A percentile compares a stretch with the other conserved stretches of the same genome.
Evolutionary conservation across 2,113 vertebrate genomes (phyloP).

Genomic region (Colaptes auratus): DNA sequence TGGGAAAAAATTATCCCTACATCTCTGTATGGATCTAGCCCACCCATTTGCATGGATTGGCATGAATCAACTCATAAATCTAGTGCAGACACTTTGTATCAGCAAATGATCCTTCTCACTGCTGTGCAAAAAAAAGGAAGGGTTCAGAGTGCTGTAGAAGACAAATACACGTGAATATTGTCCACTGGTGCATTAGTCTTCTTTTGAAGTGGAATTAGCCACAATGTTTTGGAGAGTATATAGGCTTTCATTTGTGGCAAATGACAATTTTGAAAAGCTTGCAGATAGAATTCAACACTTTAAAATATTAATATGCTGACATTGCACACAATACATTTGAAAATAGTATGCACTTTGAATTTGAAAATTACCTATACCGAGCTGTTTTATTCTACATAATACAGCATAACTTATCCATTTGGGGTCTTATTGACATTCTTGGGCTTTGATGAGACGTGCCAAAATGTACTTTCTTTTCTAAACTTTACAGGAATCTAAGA

Average conservation of each 20-base stretch:
- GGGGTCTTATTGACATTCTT: background rate
- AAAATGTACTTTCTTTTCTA: background rate
- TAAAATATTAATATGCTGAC: background rate
- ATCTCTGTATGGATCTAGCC: background rate
- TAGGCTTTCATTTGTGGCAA: background rate
- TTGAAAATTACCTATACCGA: background rate
- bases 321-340: background rate
- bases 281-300: background rate
- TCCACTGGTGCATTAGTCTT: background rate
- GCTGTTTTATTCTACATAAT: background rate
- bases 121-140: background rate
- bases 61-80: background rate
- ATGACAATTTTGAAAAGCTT: background rate
- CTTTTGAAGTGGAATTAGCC: background rate
- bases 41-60: background rate
- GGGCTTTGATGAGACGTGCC: background rate
- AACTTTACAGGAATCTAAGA: background rate
- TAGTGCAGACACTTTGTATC: background rate
- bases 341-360: background rate
- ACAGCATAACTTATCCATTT: background rate
- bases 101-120: background rate
- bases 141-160: background rate
- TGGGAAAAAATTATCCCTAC: background rate
- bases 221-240: background rate
- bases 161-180: background rate